Evolutionary conservation across 1,140 invertebrate species (phyloP), one percentile per base, ranked within the genome.

Genomic region (Saccostrea glomerata): DNA sequence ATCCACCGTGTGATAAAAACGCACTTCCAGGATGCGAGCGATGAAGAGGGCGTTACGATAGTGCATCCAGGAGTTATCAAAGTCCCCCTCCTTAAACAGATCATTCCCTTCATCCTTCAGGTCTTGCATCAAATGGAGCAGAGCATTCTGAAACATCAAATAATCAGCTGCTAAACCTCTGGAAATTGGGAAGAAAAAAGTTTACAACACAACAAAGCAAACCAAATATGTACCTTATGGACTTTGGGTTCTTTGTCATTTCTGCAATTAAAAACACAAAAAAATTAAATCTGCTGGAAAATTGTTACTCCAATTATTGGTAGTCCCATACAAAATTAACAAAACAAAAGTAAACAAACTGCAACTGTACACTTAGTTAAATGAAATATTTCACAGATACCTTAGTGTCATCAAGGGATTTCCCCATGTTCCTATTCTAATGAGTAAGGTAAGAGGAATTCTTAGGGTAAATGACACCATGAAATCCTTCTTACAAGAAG

Each of bases 51-150:
- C 92, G 90, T 92, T 87, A 25, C 90, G 87, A 85, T 93, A 93
- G 83, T 91, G 90, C 58, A 87, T 87, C 89, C 91, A 90, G 13
- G 92, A 91, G n/a, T 89, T 77, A 11, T 89, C 84, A 89, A 88
- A 93, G 13, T 90, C 85, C 23, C 56, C 54, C 85, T 92, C 92
- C 73, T 92, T 91, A 86, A 93, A 93, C 17, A 92, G 70, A 4
- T 82, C 86, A 84, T 93, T 93, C 15, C 92, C 92, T 86, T 93
- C 92, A 90, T 93, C 92, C 82, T 93, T 93, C 55, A 93, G 86
- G 83, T 93, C 92, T 87, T 92, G 90, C 89, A 93, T 91, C 82
- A 92, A 85, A 77, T 84, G 58, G 55, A 93, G 89, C 5, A 93
- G 86, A 40, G 73, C 87, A 63, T 84, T 84, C 92, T 93, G 88